phyloP scores from a whole-genome alignment of 2,797 vertebrate species.

The Propithecus deckenii region DNA sequence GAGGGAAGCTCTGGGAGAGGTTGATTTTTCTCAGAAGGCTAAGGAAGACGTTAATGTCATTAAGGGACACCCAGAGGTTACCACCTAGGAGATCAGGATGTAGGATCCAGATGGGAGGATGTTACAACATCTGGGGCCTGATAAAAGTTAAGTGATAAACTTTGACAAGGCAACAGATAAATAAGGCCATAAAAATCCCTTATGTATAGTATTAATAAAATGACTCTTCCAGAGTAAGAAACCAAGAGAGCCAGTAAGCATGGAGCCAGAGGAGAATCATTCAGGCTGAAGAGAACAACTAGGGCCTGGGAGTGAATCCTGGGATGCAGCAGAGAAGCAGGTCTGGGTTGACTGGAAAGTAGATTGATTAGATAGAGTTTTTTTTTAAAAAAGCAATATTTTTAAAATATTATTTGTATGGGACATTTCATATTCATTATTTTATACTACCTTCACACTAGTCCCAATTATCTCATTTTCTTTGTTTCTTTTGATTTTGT shows the following conservation, averaged over 20 bases:
- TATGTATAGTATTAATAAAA: not conserved
- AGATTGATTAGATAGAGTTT: not conserved
- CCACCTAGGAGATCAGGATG: not conserved
- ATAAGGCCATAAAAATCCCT: not conserved
- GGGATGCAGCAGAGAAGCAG: not conserved
- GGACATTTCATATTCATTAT: not conserved
- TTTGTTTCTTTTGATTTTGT: too few relatives aligned
- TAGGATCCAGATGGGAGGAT: not conserved
- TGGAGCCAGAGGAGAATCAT: not conserved
- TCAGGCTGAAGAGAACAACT: not conserved
- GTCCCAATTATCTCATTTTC: not conserved
- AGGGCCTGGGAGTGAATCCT: too few relatives aligned
- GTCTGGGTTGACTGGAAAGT: rapidly evolving
- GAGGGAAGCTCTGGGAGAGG: not conserved
- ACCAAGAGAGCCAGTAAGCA: not conserved
- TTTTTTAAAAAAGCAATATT: not conserved
- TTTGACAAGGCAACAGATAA: not conserved
- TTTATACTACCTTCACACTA: not conserved
- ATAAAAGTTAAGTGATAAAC: not conserved
- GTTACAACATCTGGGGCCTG: not conserved
- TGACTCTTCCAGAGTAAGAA: not conserved
- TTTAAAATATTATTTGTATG: not conserved
- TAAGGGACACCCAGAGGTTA: not conserved
- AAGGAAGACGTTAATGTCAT: not conserved
- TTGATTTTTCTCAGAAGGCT: not conserved